phyloP scores from a whole-genome alignment of 2,113 vertebrate species.

The Melanocharis versteri region DNA sequence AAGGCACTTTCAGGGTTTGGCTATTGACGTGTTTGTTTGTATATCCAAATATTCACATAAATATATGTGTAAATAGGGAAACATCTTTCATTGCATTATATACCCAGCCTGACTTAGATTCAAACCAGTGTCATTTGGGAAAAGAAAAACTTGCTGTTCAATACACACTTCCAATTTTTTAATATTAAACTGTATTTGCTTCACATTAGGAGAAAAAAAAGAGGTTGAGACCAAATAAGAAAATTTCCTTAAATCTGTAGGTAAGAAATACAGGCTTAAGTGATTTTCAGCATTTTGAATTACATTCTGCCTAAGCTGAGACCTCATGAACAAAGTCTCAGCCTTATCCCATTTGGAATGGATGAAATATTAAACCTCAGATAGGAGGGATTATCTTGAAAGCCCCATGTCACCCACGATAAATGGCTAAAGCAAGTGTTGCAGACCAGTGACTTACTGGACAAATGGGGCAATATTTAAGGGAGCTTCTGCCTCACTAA shows the following conservation, averaged over 20 bases:
- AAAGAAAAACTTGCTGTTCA: background rate
- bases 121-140: background rate
- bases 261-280: background rate
- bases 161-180: background rate
- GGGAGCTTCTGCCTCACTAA: background rate
- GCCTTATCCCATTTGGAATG: background rate
- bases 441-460: background rate
- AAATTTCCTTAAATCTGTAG: background rate
- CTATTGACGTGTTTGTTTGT: background rate
- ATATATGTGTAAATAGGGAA: background rate
- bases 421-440: background rate
- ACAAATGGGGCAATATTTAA: background rate
- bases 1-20: background rate
- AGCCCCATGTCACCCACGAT: background rate
- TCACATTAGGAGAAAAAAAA: fast-evolving
- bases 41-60: background rate
- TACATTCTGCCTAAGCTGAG: background rate
- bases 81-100: background rate
- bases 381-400: background rate
- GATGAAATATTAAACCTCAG: background rate
- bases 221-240: background rate
- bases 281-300: background rate
- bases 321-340: background rate
- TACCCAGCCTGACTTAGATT: background rate
- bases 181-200: background rate